These are phyloP conservation scores for Spicauda simplicius DNA, from an alignment of 2,888 invertebrate species.

Conservation along the genomic window DNA sequence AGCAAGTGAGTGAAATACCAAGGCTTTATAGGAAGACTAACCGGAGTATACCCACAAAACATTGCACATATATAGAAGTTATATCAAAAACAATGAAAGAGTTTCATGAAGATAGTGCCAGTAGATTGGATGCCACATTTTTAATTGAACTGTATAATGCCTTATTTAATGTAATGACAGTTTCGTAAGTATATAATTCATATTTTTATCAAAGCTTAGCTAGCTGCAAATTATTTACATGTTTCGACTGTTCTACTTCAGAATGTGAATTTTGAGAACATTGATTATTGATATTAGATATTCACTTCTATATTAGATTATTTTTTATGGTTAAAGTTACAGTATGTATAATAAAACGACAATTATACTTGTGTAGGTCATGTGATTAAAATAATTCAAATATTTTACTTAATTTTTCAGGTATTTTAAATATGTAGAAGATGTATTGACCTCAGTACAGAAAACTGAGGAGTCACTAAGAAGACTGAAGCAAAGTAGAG, in stretches of 20 bases:
- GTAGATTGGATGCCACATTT: slow-evolving; percentile 64
- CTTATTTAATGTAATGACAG: slow-evolving; percentile 80
- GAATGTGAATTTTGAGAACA: no score
- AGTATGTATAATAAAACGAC: no score
- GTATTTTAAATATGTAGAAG: slow-evolving; percentile 90
- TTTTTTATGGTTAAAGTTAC: no score
- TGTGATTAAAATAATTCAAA: no score
- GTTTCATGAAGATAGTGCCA: slow-evolving; percentile 81
- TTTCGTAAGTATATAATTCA: slow-evolving; percentile 76
- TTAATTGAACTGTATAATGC: slow-evolving; percentile 64
- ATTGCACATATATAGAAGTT: slow-evolving; percentile 91
- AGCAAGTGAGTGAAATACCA: slow-evolving; percentile 96
- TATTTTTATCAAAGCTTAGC: background rate
- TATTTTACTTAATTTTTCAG: slow-evolving; percentile 58
- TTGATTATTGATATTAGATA: no score
- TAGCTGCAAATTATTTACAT: no score
- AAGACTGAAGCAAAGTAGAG: slow-evolving; percentile 93
- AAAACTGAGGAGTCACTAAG: slow-evolving; percentile 97
- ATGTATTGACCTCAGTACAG: slow-evolving; percentile 96
- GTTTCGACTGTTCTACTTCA: no score
- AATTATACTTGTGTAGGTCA: no score
- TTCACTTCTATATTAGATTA: no score
- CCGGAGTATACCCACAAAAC: slow-evolving; percentile 92
- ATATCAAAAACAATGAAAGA: slow-evolving; percentile 85
- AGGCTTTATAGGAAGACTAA: slow-evolving; percentile 96